Conservation (phyloP, 2,113 vertebrate species). For the Pluvianellus socialis region DNA sequence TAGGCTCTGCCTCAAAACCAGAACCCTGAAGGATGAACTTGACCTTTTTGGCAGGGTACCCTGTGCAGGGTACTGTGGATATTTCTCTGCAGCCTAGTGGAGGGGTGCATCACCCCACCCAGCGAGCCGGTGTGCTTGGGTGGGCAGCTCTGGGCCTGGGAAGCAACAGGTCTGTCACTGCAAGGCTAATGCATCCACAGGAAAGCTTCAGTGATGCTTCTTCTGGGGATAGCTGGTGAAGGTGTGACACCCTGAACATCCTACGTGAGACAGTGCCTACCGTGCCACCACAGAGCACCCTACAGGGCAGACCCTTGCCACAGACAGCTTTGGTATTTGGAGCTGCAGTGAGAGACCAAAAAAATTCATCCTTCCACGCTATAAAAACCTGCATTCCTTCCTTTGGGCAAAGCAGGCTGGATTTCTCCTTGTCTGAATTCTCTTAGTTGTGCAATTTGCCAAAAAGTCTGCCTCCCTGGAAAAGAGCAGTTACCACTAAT, state of each 20-base stretch:
- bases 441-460: constrained; percentile 32
- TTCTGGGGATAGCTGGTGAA: not conserved
- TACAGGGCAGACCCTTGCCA: not conserved
- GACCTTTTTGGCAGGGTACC: not conserved
- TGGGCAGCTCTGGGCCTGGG: fast-evolving
- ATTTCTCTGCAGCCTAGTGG: not conserved
- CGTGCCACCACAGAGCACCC: not conserved
- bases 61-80: fast-evolving
- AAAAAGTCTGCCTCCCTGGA: constrained; percentile 54
- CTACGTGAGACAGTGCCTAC: not conserved
- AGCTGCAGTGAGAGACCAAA: constrained; percentile 6
- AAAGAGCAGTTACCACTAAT: constrained; percentile 50
- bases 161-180: not conserved
- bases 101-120: fast-evolving
- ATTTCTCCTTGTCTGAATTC: constrained; percentile 39
- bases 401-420: constrained; percentile 17
- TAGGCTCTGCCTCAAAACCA: not conserved
- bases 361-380: not conserved
- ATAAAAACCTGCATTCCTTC: constrained; percentile 58
- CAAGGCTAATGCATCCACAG: not conserved
- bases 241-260: not conserved
- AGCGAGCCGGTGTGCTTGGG: fast-evolving
- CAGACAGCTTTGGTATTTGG: constrained; percentile 17
- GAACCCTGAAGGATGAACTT: not conserved
- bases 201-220: not conserved